A percentile compares a stretch with the other conserved stretches of the same genome.
Evolutionary conservation across 1,140 invertebrate genomes (phyloP).

Genomic region (Drosophila littoralis): DNA sequence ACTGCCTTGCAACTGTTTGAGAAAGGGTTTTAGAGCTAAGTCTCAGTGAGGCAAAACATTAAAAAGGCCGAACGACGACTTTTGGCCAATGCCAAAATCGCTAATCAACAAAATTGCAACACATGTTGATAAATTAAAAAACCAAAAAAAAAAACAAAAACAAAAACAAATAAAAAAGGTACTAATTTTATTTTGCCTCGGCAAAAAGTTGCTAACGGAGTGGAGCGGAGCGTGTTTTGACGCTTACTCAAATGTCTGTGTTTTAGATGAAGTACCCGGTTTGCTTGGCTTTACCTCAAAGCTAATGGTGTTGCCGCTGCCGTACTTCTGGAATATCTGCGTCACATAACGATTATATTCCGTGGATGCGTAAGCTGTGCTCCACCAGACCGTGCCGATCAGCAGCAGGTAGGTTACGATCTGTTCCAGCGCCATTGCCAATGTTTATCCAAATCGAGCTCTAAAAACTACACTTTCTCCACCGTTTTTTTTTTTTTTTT

Average conservation of each 20-base stretch:
- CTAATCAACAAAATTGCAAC: neutral
- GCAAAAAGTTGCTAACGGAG: slow-evolving; percentile 9
- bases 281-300: slow-evolving; percentile 86
- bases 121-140: neutral
- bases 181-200: slow-evolving; percentile 54
- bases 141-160: too few relatives aligned
- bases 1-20: neutral
- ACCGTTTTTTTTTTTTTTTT: neutral
- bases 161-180: slow-evolving; percentile 25
- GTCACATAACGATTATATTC: slow-evolving; percentile 82
- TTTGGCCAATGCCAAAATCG: neutral
- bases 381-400: slow-evolving; percentile 18
- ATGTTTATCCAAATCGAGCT: slow-evolving; percentile 10
- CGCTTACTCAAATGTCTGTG: slow-evolving; percentile 31
- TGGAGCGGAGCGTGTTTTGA: slow-evolving; percentile 19
- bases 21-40: neutral
- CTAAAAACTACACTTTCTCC: slow-evolving; percentile 1
- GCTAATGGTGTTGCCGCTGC: slow-evolving; percentile 86
- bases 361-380: slow-evolving; percentile 37
- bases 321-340: slow-evolving; percentile 87
- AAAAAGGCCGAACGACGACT: too few relatives aligned
- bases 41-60: neutral
- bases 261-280: slow-evolving; percentile 39
- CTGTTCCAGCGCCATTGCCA: slow-evolving; percentile 45
- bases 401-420: slow-evolving; percentile 28